These are phyloP conservation scores for Aculops lycopersici DNA, from an alignment of 1,140 invertebrate genomes.

Conservation along the genomic window DNA sequence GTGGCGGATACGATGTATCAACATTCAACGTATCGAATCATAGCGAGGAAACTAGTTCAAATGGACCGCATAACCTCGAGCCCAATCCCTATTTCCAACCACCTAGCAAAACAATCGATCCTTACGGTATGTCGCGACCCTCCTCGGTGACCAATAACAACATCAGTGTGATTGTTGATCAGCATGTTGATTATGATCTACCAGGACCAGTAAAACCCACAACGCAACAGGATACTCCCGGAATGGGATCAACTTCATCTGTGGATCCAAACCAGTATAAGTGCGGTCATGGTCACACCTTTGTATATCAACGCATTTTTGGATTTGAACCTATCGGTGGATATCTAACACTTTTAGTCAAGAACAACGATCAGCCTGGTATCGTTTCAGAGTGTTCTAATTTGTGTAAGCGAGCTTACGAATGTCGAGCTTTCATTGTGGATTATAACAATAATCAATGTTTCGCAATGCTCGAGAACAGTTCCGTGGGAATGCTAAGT, in stretches of 20 bases:
- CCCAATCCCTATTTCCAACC: too few species aligned
- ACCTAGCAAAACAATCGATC: too few species aligned
- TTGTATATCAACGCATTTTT: constrained; percentile 18
- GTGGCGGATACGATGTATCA: constrained; percentile 2
- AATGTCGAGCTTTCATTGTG: constrained; percentile 17
- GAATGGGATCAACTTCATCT: too few species aligned
- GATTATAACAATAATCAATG: constrained; percentile 18
- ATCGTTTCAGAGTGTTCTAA: constrained; percentile 16
- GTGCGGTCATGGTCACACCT: constrained; percentile 12
- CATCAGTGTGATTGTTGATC: too few species aligned
- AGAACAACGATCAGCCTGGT: constrained; percentile 12
- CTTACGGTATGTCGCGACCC: too few species aligned
- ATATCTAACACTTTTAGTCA: constrained; percentile 13
- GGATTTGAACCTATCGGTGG: constrained; percentile 17
- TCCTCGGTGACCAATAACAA: too few species aligned
- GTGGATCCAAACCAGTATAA: constrained; percentile 2
- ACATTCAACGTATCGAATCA: too few species aligned
- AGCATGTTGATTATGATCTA: too few species aligned
- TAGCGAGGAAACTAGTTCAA: too few species aligned
- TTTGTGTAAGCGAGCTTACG: constrained; percentile 15
- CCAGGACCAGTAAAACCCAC: too few species aligned
- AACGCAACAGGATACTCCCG: too few species aligned
- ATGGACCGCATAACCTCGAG: constrained; percentile 1
- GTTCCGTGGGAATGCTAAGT: constrained; percentile 14
- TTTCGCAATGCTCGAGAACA: constrained; percentile 14